Conservation (phyloP, 2,888 invertebrate genomes). For the Hecatera dysodea region DNA sequence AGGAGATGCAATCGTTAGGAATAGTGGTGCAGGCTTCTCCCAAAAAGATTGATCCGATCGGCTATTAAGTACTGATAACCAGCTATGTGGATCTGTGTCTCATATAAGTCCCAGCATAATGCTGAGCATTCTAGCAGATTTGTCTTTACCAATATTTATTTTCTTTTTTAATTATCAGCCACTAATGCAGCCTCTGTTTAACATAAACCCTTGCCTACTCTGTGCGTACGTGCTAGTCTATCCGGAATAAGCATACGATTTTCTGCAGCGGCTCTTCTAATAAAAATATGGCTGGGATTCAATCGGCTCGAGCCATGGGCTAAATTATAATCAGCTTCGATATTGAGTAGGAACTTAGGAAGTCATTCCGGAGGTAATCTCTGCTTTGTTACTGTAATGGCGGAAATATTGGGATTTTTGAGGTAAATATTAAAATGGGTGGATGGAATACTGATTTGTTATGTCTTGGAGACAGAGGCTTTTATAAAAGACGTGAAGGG, state of each 20-base stretch:
- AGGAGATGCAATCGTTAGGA: no score
- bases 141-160: no score
- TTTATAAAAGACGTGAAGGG: background rate
- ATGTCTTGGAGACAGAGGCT: background rate
- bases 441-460: constrained; percentile 29
- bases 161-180: background rate
- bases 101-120: no score
- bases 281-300: constrained; percentile 69
- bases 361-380: constrained; percentile 42
- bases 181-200: constrained; percentile 39
- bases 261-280: constrained; percentile 63
- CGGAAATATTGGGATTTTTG: constrained; percentile 35
- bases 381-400: constrained; percentile 39
- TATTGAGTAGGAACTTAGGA: constrained; percentile 44
- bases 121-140: no score
- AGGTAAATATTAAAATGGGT: constrained; percentile 11
- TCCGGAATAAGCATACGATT: constrained; percentile 70
- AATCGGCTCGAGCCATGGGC: constrained; percentile 44
- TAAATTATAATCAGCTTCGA: constrained; percentile 60
- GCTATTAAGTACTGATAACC: no score
- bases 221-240: constrained; percentile 55
- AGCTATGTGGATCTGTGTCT: no score
- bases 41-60: no score
- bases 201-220: constrained; percentile 39
- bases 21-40: no score